Conservation (phyloP, 2,888 invertebrate species). For the Nephrotoma appendiculata region DNA sequence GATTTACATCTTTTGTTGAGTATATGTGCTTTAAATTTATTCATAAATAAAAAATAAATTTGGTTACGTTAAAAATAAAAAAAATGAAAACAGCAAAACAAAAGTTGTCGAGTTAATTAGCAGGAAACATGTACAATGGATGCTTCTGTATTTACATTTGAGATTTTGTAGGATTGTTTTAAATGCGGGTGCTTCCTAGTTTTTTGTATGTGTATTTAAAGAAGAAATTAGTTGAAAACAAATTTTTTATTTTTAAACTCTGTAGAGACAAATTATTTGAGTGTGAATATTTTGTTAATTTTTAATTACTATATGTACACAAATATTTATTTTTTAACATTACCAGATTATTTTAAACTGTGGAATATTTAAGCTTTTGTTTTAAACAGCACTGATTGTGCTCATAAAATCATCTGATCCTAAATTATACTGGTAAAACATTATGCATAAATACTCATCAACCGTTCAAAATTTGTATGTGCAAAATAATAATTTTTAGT, state of each 20-base stretch:
- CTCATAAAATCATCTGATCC: no score
- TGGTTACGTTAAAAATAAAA: not conserved
- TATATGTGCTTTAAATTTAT: not conserved
- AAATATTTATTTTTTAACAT: no score
- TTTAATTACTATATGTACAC: not conserved
- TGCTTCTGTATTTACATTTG: not conserved
- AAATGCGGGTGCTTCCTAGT: not conserved
- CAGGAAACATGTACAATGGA: not conserved
- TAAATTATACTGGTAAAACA: no score
- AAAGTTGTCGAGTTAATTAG: not conserved
- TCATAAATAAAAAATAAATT: not conserved
- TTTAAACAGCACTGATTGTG: no score
- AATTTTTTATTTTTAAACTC: not conserved
- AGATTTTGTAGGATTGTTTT: not conserved
- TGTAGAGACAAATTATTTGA: not conserved
- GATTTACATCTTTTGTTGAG: not conserved
- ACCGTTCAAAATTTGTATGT: no score
- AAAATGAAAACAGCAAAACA: not conserved
- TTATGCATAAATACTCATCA: no score
- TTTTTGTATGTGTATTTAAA: not conserved
- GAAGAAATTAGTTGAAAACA: not conserved
- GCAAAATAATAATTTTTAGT: no score
- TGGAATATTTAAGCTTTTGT: no score
- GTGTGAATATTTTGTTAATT: not conserved
- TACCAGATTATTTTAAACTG: no score